A percentile compares a stretch with the other conserved stretches of the same genome.
These are phyloP conservation scores for Campylomormyrus numenius DNA, from an alignment of 2,113 vertebrate species.

Conservation along the genomic window DNA sequence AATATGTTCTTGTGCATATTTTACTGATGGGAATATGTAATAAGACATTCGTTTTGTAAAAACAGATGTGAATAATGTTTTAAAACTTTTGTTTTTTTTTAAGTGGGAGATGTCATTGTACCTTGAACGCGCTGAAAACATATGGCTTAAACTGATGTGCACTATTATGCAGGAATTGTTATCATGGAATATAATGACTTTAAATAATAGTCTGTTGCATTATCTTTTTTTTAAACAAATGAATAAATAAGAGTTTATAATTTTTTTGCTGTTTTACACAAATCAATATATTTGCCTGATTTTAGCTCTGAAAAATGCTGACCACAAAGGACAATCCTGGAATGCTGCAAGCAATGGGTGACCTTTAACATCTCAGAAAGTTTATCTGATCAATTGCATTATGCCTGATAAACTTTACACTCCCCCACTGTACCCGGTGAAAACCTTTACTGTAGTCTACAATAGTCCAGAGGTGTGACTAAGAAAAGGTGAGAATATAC, in stretches of 20 bases:
- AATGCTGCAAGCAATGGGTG: constrained; percentile 49
- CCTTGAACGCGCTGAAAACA: background rate
- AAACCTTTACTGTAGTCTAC: constrained; percentile 48
- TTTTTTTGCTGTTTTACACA: constrained; percentile 22
- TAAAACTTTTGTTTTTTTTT: background rate
- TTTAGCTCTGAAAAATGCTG: constrained; percentile 21
- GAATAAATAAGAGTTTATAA: background rate
- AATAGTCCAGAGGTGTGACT: constrained; percentile 29
- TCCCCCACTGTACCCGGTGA: constrained; percentile 40
- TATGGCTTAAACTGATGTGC: background rate
- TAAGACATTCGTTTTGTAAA: background rate
- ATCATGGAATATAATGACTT: background rate
- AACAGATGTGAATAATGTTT: background rate
- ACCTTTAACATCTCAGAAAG: constrained; percentile 57
- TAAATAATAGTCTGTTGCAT: background rate
- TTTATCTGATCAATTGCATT: constrained; percentile 50
- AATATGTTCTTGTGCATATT: background rate
- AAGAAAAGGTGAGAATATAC: background rate
- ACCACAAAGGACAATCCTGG: constrained; percentile 26
- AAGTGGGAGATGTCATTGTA: background rate
- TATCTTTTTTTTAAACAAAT: constrained; percentile 24
- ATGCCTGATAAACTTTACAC: constrained; percentile 52
- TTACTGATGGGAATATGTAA: background rate
- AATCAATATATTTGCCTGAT: constrained; percentile 30
- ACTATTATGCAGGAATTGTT: background rate